These are phyloP conservation scores for Atta texana DNA, from an alignment of 1,140 invertebrate species.

Conservation along the genomic window DNA sequence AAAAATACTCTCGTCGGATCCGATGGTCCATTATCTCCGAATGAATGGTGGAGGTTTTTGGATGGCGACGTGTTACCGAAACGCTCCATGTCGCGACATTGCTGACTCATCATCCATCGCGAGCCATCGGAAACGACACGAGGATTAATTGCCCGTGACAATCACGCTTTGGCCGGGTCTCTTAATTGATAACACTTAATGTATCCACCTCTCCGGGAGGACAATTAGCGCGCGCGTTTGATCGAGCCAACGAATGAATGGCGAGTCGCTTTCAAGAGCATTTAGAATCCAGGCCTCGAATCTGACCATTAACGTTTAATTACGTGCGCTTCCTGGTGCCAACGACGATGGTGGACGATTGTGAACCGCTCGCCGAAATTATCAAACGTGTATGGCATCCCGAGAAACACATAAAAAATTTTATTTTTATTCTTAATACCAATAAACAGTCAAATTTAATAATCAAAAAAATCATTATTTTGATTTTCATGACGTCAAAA, in stretches of 20 bases:
- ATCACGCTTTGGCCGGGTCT: constrained; percentile 6
- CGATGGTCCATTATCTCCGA: constrained; percentile 47
- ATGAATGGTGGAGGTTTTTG: constrained; percentile 31
- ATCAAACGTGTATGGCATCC: background rate
- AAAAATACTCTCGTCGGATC: constrained; percentile 34
- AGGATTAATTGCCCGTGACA: constrained; percentile 42
- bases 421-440: too few relatives aligned
- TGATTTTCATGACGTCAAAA: too few relatives aligned
- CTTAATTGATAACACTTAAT: constrained; percentile 55
- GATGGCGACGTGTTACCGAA: constrained; percentile 5
- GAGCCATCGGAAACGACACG: background rate
- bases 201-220: background rate
- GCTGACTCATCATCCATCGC: constrained; percentile 46
- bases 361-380: background rate
- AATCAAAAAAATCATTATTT: too few relatives aligned
- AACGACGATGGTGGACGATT: background rate
- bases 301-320: constrained; percentile 32
- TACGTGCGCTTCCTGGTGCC: background rate
- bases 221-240: constrained; percentile 34
- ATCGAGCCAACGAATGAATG: constrained; percentile 25
- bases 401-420: too few relatives aligned
- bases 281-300: background rate
- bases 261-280: background rate
- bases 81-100: background rate
- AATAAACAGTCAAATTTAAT: too few relatives aligned